Percentiles rank a stretch among this genome's conserved stretches.
phyloP scores from a whole-genome alignment of 2,113 vertebrate species.

The Plotosus lineatus region DNA sequence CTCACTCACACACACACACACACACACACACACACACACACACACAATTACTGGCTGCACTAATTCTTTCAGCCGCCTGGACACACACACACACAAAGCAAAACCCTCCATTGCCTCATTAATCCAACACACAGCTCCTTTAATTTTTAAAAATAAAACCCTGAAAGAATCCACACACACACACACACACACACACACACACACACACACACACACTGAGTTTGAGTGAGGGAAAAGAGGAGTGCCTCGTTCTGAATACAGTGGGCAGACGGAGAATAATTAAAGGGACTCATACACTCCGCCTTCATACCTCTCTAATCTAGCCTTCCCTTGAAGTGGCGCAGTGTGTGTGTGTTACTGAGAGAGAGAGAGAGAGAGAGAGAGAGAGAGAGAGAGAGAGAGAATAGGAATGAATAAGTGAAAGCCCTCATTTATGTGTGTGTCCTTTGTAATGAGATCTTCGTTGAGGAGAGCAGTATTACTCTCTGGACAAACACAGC shows the following conservation, averaged over 20 bases:
- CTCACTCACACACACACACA: no score
- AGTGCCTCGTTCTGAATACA: conserved; percentile 31
- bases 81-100: background rate
- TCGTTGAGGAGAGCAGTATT: conserved; percentile 61
- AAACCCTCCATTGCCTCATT: conserved; percentile 3
- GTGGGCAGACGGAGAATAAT: conserved; percentile 70
- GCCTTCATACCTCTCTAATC: conserved; percentile 80
- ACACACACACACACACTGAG: background rate
- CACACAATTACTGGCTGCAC: background rate
- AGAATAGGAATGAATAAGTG: conserved; percentile 34
- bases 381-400: no score
- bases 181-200: background rate
- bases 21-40: background rate
- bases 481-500: conserved; percentile 66
- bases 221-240: conserved; percentile 15
- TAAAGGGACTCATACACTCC: conserved; percentile 65
- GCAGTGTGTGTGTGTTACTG: conserved; percentile 50
- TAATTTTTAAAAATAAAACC: conserved; percentile 15
- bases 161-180: conserved; percentile 16
- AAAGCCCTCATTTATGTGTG: conserved; percentile 16
- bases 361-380: no score
- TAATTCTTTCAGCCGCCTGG: background rate
- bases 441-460: conserved; percentile 77
- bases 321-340: conserved; percentile 79
- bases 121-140: conserved; percentile 18